phyloP scores from a whole-genome alignment of 2,888 invertebrate genomes.

The Carcina quercana region DNA sequence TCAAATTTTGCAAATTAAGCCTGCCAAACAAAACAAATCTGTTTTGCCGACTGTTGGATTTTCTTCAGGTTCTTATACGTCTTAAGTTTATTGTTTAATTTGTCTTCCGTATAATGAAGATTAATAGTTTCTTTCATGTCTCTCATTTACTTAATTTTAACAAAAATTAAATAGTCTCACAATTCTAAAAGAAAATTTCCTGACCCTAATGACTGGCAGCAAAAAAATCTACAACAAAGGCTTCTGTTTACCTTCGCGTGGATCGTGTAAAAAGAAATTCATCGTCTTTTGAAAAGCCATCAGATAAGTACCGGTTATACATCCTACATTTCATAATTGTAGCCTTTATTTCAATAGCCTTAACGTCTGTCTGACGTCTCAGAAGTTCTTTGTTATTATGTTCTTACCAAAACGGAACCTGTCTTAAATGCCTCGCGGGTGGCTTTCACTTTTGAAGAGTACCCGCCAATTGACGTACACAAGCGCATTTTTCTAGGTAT shows the following conservation, averaged over 20 bases:
- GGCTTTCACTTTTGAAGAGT: constrained; percentile 31
- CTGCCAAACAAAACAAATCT: no score
- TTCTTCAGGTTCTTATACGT: no score
- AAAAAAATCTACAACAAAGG: constrained; percentile 2
- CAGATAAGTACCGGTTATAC: no score
- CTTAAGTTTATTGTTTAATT: no score
- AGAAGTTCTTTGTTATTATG: no score
- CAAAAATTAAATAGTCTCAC: neutral
- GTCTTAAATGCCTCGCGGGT: constrained; percentile 21
- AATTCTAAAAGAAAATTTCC: neutral
- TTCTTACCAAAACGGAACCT: constrained; percentile 29
- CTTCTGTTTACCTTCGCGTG: constrained; percentile 14
- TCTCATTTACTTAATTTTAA: neutral
- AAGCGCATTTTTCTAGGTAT: constrained; percentile 4
- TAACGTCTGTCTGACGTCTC: no score
- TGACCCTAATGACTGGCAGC: constrained; percentile 12
- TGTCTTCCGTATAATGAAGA: no score
- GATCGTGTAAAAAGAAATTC: constrained; percentile 7
- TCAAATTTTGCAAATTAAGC: no score
- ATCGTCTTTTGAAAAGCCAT: constrained; percentile 8
- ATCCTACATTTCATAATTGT: no score
- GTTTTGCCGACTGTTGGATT: no score
- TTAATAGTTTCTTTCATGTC: no score
- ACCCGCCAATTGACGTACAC: constrained; percentile 8
- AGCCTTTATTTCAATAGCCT: constrained; percentile 9